phyloP scores from a whole-genome alignment of 2,797 vertebrate genomes.

The Erithacus rubecula region DNA sequence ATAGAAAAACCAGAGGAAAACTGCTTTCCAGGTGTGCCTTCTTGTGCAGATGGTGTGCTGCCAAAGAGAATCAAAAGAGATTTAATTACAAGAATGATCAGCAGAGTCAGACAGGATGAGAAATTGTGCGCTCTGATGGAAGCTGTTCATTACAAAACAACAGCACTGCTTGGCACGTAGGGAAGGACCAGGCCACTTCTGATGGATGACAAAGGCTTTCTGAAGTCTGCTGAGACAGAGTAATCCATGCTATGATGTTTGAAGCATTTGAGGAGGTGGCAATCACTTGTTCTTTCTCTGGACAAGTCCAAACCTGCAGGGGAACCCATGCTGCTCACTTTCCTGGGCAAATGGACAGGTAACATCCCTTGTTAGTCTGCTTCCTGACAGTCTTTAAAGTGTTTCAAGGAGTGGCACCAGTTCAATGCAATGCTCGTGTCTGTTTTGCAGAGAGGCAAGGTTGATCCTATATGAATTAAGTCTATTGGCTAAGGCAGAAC shows the following conservation, averaged over 20 bases:
- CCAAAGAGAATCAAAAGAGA: constrained; percentile 61
- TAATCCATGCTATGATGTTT: neutral
- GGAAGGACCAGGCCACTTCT: neutral
- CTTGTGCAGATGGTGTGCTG: constrained; percentile 62
- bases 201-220: constrained; percentile 16
- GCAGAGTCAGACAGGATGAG: constrained; percentile 34
- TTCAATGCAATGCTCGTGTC: neutral
- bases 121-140: constrained; percentile 53
- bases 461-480: neutral
- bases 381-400: neutral
- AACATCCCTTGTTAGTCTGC: neutral
- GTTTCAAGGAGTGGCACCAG: neutral
- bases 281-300: neutral
- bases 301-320: neutral
- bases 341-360: neutral
- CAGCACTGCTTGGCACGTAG: neutral
- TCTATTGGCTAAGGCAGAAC: neutral
- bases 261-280: neutral
- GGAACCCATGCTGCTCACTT: neutral
- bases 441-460: neutral
- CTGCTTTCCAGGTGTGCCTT: constrained; percentile 59
- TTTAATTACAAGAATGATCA: constrained; percentile 66
- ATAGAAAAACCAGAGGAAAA: constrained; percentile 52
- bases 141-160: constrained; percentile 53
- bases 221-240: neutral